phyloP scores from a whole-genome alignment of 2,113 vertebrate species.

The Crotalus helleri region DNA sequence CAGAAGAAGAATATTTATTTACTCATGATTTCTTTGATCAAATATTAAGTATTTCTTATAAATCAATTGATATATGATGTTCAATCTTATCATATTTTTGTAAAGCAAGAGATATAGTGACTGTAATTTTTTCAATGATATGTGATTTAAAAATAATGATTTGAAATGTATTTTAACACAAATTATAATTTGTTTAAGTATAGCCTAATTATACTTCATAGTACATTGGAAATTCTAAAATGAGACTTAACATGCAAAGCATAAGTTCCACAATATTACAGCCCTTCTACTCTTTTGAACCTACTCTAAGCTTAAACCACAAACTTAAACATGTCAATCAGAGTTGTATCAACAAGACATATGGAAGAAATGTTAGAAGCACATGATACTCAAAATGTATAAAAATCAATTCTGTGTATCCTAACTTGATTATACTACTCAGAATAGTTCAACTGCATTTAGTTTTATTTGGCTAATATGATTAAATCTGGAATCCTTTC shows the following conservation, averaged over 20 bases:
- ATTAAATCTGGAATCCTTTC: neutral
- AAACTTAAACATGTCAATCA: neutral
- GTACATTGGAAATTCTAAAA: neutral
- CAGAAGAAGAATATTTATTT: neutral
- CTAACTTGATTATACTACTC: neutral
- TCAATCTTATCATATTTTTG: neutral
- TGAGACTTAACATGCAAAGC: neutral
- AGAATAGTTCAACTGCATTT: neutral
- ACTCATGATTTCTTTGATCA: neutral
- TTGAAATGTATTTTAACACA: neutral
- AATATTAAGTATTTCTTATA: neutral
- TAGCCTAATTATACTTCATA: neutral
- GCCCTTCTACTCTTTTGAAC: neutral
- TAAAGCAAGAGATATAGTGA: neutral
- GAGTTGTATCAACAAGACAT: neutral
- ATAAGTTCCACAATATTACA: neutral
- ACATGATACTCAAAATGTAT: neutral
- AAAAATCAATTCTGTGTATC: neutral
- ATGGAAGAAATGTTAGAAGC: neutral
- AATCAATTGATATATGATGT: neutral
- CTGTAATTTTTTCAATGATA: neutral
- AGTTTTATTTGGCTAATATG: neutral
- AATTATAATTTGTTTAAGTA: neutral
- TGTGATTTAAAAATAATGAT: neutral
- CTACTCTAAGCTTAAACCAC: neutral